These are phyloP conservation scores for Campylorhamphus procurvoides DNA, from an alignment of 2,113 vertebrate genomes.

Conservation along the genomic window DNA sequence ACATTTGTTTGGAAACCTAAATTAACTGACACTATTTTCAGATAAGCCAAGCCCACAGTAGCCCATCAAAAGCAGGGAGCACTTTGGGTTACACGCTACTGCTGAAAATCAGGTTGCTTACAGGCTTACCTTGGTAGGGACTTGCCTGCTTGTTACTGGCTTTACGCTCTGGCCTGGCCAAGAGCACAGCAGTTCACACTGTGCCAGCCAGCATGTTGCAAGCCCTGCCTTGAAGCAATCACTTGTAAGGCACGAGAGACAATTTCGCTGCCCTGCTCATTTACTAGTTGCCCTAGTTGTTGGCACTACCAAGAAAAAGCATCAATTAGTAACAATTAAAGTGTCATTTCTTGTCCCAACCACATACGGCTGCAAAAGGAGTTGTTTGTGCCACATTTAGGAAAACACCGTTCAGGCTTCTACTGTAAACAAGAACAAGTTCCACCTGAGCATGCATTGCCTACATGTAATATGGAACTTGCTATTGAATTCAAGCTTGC, in stretches of 20 bases:
- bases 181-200: not conserved
- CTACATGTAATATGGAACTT: not conserved
- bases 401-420: conserved; percentile 9
- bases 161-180: not conserved
- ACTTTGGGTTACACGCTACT: not conserved
- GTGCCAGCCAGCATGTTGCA: not conserved
- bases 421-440: conserved; percentile 47
- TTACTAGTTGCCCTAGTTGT: conserved; percentile 42
- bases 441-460: not conserved
- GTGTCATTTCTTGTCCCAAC: conserved; percentile 6
- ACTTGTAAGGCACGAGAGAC: conserved; percentile 21
- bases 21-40: not conserved
- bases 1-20: not conserved
- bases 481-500: not conserved
- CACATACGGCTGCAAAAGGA: not conserved
- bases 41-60: not conserved
- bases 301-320: conserved; percentile 48
- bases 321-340: conserved; percentile 65
- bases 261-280: conserved; percentile 1
- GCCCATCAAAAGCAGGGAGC: not conserved
- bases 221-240: conserved; percentile 35
- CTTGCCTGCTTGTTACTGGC: not conserved
- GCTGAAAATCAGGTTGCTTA: not conserved
- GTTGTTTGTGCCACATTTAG: conserved; percentile 26
- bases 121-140: not conserved